Percentiles rank a stretch among this genome's conserved stretches.
These are phyloP conservation scores for Lanistes nyassanus DNA, from an alignment of 1,140 invertebrate species.

Conservation along the genomic window DNA sequence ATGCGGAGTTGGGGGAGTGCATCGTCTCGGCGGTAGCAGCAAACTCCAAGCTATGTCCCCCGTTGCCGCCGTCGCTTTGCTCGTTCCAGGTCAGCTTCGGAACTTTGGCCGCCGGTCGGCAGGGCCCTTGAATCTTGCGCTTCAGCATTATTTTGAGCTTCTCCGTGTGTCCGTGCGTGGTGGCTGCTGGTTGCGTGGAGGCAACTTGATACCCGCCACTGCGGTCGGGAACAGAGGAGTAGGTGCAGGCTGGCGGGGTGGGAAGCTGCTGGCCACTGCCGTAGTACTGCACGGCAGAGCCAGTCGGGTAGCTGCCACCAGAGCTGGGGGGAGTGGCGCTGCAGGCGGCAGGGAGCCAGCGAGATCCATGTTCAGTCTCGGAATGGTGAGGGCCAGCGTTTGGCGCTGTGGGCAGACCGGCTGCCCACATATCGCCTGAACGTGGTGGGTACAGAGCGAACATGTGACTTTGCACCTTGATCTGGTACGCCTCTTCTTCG, in stretches of 20 bases:
- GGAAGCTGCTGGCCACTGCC: slow-evolving; percentile 28
- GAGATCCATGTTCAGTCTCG: slow-evolving; percentile 1
- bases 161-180: slow-evolving; percentile 44
- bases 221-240: slow-evolving; percentile 13
- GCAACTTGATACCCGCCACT: neutral
- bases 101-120: slow-evolving; percentile 51
- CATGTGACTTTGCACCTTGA: slow-evolving; percentile 57
- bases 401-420: slow-evolving; percentile 9
- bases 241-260: slow-evolving; percentile 9
- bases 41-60: slow-evolving; percentile 17
- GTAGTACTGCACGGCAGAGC: slow-evolving; percentile 25
- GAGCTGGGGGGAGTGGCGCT: neutral
- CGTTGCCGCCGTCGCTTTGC: slow-evolving; percentile 22
- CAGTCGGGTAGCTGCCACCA: neutral
- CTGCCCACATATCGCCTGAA: slow-evolving; percentile 47
- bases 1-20: slow-evolving; percentile 17
- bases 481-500: slow-evolving; percentile 59
- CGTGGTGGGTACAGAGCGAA: slow-evolving; percentile 55
- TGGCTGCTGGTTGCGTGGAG: slow-evolving; percentile 16
- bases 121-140: slow-evolving; percentile 56
- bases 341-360: slow-evolving; percentile 10
- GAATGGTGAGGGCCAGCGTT: slow-evolving; percentile 10
- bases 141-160: slow-evolving; percentile 54
- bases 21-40: slow-evolving; percentile 11
- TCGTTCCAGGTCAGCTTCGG: slow-evolving; percentile 38